Conservation (phyloP, 1,140 invertebrate genomes). For the Brachystomella parvula region DNA sequence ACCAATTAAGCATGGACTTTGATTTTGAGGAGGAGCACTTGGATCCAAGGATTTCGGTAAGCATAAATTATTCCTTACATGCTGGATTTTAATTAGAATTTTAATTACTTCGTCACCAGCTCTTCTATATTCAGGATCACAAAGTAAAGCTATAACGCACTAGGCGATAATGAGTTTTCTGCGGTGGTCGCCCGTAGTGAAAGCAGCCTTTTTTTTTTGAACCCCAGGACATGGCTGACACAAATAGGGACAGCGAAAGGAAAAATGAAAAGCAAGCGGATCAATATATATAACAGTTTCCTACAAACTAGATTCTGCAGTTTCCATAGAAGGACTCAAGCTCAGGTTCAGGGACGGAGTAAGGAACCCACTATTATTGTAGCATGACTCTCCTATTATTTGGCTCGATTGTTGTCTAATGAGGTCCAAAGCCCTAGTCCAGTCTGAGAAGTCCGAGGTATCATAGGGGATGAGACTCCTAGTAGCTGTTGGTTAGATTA, state of each 20-base stretch:
- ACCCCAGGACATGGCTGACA: neutral
- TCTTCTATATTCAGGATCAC: neutral
- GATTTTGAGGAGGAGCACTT: neutral
- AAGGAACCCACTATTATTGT: too few relatives aligned
- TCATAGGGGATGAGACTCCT: neutral
- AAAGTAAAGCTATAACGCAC: neutral
- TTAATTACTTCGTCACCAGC: neutral
- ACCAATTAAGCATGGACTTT: neutral
- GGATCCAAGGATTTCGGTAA: constrained; percentile 6
- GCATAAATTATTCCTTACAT: neutral
- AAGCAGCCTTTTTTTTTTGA: neutral
- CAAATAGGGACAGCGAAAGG: neutral
- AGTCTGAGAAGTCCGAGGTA: too few relatives aligned
- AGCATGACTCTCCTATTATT: too few relatives aligned
- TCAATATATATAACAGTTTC: too few relatives aligned
- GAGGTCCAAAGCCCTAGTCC: too few relatives aligned
- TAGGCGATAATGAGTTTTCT: neutral
- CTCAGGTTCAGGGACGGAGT: too few relatives aligned
- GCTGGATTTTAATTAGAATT: neutral
- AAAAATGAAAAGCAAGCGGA: too few relatives aligned
- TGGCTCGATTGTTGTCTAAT: too few relatives aligned
- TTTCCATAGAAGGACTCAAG: too few relatives aligned
- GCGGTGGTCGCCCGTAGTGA: neutral
- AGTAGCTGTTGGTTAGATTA: neutral
- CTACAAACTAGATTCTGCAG: too few relatives aligned